Percentiles rank a stretch among this genome's conserved stretches.
These are phyloP conservation scores for Enchytraeus crypticus DNA, from an alignment of 2,888 invertebrate species.

Conservation along the genomic window DNA sequence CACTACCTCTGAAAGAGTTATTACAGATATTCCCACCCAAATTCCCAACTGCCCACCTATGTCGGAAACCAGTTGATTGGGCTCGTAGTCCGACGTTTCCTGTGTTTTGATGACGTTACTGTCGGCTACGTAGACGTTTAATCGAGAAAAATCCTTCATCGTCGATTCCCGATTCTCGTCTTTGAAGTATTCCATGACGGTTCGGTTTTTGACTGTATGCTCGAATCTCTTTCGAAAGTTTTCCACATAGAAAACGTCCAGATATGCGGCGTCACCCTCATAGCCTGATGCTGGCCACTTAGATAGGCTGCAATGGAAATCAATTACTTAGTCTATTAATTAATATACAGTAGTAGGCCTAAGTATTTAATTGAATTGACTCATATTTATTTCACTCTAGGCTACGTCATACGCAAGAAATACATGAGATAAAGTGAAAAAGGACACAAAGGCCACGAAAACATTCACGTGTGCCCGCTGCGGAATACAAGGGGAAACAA, in stretches of 20 bases:
- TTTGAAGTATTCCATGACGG: slow-evolving; percentile 18
- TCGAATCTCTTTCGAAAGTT: slow-evolving; percentile 19
- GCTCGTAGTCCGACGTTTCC: slow-evolving; percentile 23
- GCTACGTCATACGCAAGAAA: too few species aligned
- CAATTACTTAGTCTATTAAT: too few species aligned
- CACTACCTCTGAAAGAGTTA: slow-evolving; percentile 26
- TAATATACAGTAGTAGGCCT: too few species aligned
- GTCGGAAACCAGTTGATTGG: slow-evolving; percentile 26
- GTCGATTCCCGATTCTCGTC: slow-evolving; percentile 17
- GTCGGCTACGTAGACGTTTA: slow-evolving; percentile 28
- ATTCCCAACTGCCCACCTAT: slow-evolving; percentile 28
- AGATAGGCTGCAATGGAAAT: too few species aligned
- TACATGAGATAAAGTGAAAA: too few species aligned
- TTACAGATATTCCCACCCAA: slow-evolving; percentile 28
- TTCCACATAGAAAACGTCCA: slow-evolving; percentile 24
- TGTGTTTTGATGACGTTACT: slow-evolving; percentile 26
- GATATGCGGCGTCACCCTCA: slow-evolving; percentile 25
- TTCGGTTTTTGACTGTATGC: slow-evolving; percentile 11
- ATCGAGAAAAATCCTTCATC: slow-evolving; percentile 26
- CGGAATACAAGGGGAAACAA: too few species aligned
- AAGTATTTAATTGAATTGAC: too few species aligned
- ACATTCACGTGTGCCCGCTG: too few species aligned
- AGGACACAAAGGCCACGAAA: too few species aligned
- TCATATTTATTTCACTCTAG: too few species aligned
- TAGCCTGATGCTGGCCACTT: slow-evolving; percentile 28